phyloP scores from a whole-genome alignment of 1,140 invertebrate genomes.

The Bradysia coprophila region DNA sequence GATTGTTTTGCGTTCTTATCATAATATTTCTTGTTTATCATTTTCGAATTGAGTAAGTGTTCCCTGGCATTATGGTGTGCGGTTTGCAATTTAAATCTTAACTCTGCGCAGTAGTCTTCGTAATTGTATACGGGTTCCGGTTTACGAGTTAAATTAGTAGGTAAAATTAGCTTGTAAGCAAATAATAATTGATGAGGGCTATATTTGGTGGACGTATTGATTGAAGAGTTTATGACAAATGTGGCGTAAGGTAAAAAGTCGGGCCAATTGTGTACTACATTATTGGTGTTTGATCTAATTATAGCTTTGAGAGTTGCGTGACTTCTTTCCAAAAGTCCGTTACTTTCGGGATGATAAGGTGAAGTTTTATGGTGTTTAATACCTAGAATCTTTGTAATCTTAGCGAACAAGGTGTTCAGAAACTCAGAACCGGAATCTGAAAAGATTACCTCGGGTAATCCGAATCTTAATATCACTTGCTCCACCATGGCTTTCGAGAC shows the following conservation, averaged over 20 bases:
- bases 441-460: background rate
- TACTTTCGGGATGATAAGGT: background rate
- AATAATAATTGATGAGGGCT: background rate
- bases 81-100: background rate
- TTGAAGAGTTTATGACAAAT: background rate
- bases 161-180: background rate
- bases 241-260: background rate
- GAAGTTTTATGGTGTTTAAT: background rate
- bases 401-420: background rate
- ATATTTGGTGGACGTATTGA: background rate
- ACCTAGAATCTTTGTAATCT: background rate
- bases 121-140: background rate
- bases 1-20: background rate
- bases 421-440: background rate
- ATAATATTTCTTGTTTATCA: background rate
- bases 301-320: background rate
- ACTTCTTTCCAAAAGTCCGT: background rate
- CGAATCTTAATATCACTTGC: background rate
- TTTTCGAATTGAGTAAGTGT: background rate
- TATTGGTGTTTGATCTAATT: background rate
- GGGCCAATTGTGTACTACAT: background rate
- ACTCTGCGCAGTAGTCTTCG: background rate
- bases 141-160: background rate
- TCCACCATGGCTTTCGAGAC: background rate
- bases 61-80: background rate